These are phyloP conservation scores for Leptatherina wallacei DNA, from an alignment of 2,797 vertebrate species.

Conservation along the genomic window DNA sequence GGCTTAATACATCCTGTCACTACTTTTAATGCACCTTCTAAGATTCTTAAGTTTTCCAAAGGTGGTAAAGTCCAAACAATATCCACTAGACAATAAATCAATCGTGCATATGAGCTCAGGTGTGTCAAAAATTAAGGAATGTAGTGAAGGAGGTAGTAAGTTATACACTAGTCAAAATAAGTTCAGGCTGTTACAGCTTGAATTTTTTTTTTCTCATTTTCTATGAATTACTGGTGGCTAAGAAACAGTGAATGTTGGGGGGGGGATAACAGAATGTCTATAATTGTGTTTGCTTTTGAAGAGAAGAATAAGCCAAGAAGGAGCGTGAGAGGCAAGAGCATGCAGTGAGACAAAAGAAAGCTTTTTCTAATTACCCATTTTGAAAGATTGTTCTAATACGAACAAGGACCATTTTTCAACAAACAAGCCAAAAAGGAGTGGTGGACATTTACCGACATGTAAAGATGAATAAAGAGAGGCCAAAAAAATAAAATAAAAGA, in stretches of 20 bases:
- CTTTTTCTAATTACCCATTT: constrained; percentile 53
- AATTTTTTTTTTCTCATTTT: no score
- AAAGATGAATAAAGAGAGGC: constrained; percentile 8
- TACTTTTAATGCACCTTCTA: constrained; percentile 52
- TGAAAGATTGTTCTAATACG: constrained; percentile 43
- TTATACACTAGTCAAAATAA: not conserved
- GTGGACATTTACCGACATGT: constrained; percentile 4
- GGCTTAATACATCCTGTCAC: constrained; percentile 45
- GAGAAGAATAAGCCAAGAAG: constrained; percentile 35
- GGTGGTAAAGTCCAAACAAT: constrained; percentile 22
- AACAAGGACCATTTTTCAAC: constrained; percentile 34
- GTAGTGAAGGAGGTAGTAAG: constrained; percentile 22
- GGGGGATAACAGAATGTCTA: constrained; percentile 32
- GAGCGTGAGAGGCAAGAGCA: constrained; percentile 29
- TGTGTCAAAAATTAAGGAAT: constrained; percentile 10
- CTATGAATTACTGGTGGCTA: constrained; percentile 67
- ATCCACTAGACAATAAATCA: not conserved
- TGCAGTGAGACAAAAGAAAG: constrained; percentile 26
- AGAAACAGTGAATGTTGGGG: constrained; percentile 46
- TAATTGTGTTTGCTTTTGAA: constrained; percentile 32
- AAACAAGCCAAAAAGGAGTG: constrained; percentile 12
- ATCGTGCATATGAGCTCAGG: not conserved
- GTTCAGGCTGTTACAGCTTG: constrained; percentile 34
- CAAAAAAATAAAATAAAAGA: constrained; percentile 14
- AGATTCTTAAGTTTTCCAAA: constrained; percentile 30